Evolutionary conservation across 2,113 vertebrate genomes (phyloP).

Genomic region (Oncorhynchus kisutch): DNA sequence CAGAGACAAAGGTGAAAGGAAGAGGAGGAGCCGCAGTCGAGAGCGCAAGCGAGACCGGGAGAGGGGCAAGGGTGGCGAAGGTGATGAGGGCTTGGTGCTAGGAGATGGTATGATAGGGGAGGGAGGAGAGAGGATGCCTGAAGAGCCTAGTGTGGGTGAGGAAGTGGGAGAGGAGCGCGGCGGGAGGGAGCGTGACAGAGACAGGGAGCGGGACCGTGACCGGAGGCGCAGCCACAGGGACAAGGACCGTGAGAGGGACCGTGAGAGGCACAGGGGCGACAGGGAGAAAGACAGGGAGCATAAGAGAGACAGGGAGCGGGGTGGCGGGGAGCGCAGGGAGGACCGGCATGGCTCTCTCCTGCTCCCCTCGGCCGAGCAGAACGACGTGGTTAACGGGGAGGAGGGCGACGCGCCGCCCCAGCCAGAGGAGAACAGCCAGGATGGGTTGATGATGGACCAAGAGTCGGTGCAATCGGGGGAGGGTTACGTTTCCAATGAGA

Average conservation of each 20-base stretch:
- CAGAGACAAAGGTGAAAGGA: constrained; percentile 67
- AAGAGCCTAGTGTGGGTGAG: constrained; percentile 41
- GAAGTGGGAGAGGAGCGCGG: constrained; percentile 74
- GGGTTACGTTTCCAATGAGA: constrained; percentile 84
- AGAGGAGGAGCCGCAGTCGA: constrained; percentile 71
- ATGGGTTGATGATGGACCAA: constrained; percentile 80
- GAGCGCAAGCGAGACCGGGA: constrained; percentile 80
- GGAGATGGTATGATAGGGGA: constrained; percentile 51
- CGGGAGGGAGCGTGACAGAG: constrained; percentile 63
- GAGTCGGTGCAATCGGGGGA: constrained; percentile 79
- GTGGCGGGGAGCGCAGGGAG: constrained; percentile 69
- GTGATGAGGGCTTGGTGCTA: constrained; percentile 65
- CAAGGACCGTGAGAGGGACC: constrained; percentile 64
- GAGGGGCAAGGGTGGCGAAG: constrained; percentile 66
- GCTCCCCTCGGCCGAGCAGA: constrained; percentile 60
- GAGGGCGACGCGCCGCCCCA: constrained; percentile 56
- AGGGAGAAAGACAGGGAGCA: constrained; percentile 71
- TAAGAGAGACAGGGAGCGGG: constrained; percentile 64
- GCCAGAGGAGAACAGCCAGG: constrained; percentile 79
- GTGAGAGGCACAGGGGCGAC: constrained; percentile 68
- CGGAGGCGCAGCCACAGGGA: constrained; percentile 71
- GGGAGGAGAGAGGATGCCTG: constrained; percentile 51
- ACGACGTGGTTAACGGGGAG: constrained; percentile 69
- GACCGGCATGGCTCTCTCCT: constrained; percentile 64
- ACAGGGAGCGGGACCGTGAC: constrained; percentile 70